Percentiles rank a stretch among this genome's conserved stretches.
Conservation (phyloP, 2,113 vertebrate genomes). For the Mixornis gularis region DNA sequence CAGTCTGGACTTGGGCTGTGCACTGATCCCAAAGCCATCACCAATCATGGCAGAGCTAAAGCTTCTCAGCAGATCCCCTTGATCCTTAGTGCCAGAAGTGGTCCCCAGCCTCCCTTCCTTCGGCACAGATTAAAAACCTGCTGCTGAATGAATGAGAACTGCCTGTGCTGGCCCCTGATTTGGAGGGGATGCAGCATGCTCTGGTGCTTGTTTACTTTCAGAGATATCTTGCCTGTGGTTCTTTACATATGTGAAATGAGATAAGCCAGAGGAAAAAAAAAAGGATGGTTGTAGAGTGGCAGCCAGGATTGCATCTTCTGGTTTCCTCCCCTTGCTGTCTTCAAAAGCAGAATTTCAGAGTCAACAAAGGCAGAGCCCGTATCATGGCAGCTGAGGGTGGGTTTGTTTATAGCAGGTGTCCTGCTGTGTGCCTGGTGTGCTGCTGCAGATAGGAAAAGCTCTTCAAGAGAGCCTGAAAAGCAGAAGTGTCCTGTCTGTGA, state of each 20-base stretch:
- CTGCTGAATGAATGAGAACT: neutral
- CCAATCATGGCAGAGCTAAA: accelerated
- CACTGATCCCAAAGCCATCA: neutral
- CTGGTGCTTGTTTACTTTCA: neutral
- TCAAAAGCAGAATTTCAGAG: constrained; percentile 22
- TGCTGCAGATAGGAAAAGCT: neutral
- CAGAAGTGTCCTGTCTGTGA: neutral
- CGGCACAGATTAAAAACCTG: neutral
- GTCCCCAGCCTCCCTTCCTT: neutral
- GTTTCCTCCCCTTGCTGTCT: neutral
- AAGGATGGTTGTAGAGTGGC: neutral
- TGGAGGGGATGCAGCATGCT: neutral
- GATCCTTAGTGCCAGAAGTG: neutral
- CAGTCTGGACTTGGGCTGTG: neutral
- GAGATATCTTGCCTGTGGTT: neutral
- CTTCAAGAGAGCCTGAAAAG: neutral
- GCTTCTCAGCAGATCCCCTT: neutral
- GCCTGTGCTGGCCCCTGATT: neutral
- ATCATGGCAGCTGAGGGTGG: neutral
- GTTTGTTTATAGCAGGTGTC: neutral
- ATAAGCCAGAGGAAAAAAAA: neutral
- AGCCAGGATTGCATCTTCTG: neutral
- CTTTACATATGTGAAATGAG: neutral
- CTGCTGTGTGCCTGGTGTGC: neutral
- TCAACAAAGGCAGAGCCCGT: neutral